Evolutionary conservation across 2,797 vertebrate genomes (phyloP).

Genomic region (Clarias pachynema): DNA sequence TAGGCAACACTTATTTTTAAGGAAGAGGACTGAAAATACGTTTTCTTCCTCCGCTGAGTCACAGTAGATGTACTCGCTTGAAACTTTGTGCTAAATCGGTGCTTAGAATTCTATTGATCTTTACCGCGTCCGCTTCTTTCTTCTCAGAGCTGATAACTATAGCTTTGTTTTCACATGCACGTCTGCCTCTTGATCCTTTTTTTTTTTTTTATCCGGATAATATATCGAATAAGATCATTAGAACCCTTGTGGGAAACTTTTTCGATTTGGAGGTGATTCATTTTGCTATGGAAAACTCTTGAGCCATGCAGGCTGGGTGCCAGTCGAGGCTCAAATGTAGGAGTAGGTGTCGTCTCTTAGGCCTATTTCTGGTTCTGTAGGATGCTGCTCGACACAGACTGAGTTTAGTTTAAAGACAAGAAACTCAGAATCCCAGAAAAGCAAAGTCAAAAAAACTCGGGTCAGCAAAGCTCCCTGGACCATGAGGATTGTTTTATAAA

Average conservation of each 20-base stretch:
- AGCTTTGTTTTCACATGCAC: background rate
- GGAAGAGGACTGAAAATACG: background rate
- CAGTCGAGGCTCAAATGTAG: constrained; percentile 29
- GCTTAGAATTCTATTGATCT: background rate
- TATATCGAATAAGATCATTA: constrained; percentile 24
- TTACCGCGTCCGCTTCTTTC: background rate
- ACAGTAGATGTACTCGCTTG: background rate
- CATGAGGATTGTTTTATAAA: constrained; percentile 3
- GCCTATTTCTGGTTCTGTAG: constrained; percentile 39
- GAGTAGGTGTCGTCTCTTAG: constrained; percentile 35
- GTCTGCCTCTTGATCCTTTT: background rate
- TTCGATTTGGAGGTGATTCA: constrained; percentile 34
- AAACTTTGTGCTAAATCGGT: background rate
- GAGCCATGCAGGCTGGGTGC: constrained; percentile 18
- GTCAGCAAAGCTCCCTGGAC: background rate
- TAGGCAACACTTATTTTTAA: background rate
- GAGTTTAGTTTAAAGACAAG: background rate
- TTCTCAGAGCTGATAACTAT: constrained; percentile 2
- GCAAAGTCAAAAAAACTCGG: background rate
- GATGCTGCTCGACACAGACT: constrained; percentile 13
- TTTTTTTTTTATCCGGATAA: background rate
- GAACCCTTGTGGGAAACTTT: constrained; percentile 7
- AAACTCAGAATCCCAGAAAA: constrained; percentile 15
- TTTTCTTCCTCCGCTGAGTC: background rate
- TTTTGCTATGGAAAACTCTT: constrained; percentile 11